Evolutionary conservation across 1,140 invertebrate genomes (phyloP).

Genomic region (Panulirus ornatus): DNA sequence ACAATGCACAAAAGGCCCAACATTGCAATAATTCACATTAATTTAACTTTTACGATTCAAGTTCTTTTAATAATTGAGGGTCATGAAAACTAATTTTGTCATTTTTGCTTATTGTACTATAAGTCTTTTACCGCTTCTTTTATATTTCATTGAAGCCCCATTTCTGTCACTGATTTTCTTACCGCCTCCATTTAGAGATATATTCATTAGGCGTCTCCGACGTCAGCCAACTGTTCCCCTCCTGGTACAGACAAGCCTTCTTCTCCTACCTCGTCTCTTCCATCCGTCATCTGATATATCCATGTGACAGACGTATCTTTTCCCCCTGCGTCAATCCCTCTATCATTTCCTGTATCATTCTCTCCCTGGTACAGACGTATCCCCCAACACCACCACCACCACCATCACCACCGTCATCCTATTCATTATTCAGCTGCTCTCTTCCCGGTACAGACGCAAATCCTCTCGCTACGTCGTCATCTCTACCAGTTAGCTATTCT

Average conservation of each 20-base stretch:
- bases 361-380: background rate
- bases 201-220: too few species aligned
- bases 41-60: too few species aligned
- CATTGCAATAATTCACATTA: too few species aligned
- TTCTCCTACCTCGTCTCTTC: background rate
- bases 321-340: background rate
- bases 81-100: too few species aligned
- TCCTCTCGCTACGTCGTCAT: conserved; percentile 2
- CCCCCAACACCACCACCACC: background rate
- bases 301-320: background rate
- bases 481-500: background rate
- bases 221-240: background rate
- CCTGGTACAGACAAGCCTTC: background rate
- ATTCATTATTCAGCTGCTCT: too few species aligned
- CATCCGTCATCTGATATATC: background rate
- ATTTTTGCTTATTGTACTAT: too few species aligned
- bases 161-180: too few species aligned
- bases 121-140: too few species aligned
- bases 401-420: background rate
- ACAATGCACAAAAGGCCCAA: too few species aligned
- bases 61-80: too few species aligned
- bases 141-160: too few species aligned
- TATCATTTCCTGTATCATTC: background rate
- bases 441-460: background rate
- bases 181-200: too few species aligned